Base-by-base conservation (phyloP, 1,140 invertebrate species). In the Sesamia nonagrioides region DNA sequence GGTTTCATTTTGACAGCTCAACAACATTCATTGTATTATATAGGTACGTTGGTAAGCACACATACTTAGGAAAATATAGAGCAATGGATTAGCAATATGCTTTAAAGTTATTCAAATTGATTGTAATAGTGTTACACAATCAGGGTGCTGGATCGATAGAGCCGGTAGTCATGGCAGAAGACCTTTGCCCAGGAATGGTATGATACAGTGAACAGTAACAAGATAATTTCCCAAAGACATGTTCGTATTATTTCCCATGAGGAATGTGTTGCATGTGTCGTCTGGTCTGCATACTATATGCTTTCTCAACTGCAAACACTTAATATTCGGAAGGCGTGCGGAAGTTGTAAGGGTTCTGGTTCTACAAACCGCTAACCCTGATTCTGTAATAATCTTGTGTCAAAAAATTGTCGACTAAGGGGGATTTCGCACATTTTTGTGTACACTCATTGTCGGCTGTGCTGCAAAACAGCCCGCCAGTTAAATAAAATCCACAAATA, bases 221-320 rank as follows among this genome's bases (percentile, higher is more conserved):
- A 72, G 78, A 74, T 79, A 79, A 79, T 74, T 74, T 79, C 74
- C 60, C 78, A 56, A 73, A 35, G 60, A 74, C 81, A 78, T 52
- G 66, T 71, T 69, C 33, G 42, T 33, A 50, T 83, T 85, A 83
- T 81, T 85, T 85, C 81, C 84, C 84, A 8, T 27, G 84, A 52
- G 84, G 37, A 54, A 18, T 56, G 58, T 73, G 77, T 83, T 78
- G 72, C 45, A 58, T 60, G 40, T 37, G 35, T 58, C 71, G 52
- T 58, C 35, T 21, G 54, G 27, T 56, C 54, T 56, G 4, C 18
- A 27, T 27, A 13, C 18, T 54, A 52, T 52, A n/a, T 52, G 0
- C 13, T 17, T 18, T 54, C 21, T 21, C 54, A 11, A 9, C 54
- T 60, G 8, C n/a, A 42, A 58, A 58, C 54, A 17, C 15, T 73